These are phyloP conservation scores for Paedocypris micromegethes DNA, from an alignment of 2,797 vertebrate genomes.

Conservation along the genomic window DNA sequence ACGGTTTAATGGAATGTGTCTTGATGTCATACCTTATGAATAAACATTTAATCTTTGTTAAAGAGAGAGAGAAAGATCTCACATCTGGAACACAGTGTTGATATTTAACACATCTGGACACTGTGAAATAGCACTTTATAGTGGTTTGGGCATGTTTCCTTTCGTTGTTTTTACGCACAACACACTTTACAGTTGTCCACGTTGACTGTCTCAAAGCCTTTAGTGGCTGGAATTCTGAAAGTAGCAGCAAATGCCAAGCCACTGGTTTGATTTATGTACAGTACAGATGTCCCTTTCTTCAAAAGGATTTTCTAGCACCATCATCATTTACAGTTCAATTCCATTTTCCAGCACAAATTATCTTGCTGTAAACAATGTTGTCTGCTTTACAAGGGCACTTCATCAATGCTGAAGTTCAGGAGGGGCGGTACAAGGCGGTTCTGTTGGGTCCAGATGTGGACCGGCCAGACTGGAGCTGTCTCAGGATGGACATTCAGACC, in stretches of 20 bases:
- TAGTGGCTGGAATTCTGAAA: background rate
- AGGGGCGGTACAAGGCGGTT: constrained; percentile 62
- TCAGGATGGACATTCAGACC: constrained; percentile 89
- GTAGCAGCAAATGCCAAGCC: no score
- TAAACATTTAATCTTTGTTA: background rate
- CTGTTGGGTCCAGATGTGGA: constrained; percentile 79
- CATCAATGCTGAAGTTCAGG: constrained; percentile 70
- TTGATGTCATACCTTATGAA: no score
- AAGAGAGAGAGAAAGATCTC: background rate
- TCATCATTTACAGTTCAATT: no score
- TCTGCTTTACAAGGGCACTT: constrained; percentile 74
- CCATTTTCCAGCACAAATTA: background rate
- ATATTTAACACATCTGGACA: constrained; percentile 19
- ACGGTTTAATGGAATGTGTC: background rate
- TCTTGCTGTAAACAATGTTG: constrained; percentile 5
- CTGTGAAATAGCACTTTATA: background rate
- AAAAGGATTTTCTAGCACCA: background rate
- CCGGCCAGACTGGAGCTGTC: constrained; percentile 82
- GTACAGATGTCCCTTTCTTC: constrained; percentile 6
- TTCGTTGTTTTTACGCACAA: constrained; percentile 9
- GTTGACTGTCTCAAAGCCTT: constrained; percentile 3
- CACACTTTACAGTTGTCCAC: background rate
- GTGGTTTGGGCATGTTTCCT: background rate
- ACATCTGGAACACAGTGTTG: constrained; percentile 20
- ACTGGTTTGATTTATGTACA: background rate